A percentile compares a stretch with the other conserved stretches of the same genome.
These are phyloP conservation scores for Yasuhikotakia modesta DNA, from an alignment of 2,797 vertebrate species.

Conservation along the genomic window DNA sequence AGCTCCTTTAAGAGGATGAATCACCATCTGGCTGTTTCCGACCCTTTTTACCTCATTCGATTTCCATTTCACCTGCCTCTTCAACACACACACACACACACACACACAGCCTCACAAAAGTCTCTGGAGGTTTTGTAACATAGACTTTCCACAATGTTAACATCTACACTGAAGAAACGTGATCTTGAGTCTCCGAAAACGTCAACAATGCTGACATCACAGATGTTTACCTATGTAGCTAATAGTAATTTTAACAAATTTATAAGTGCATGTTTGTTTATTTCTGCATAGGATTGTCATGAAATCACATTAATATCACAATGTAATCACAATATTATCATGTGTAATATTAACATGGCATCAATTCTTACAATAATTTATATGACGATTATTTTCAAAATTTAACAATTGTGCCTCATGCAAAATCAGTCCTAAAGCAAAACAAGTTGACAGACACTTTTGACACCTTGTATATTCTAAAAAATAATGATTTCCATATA, in stretches of 20 bases:
- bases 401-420: not conserved
- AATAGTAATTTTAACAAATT: not conserved
- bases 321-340: too few species aligned
- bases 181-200: too few species aligned
- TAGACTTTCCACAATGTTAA: too few species aligned
- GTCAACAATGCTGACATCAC: too few species aligned
- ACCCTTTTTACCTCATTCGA: slow-evolving; percentile 40
- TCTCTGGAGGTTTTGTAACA: not conserved
- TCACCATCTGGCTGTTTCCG: slow-evolving; percentile 67
- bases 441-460: slow-evolving; percentile 54
- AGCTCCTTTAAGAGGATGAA: slow-evolving; percentile 74
- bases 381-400: too few species aligned
- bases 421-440: not conserved
- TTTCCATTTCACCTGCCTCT: slow-evolving; percentile 26
- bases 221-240: not conserved
- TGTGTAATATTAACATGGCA: too few species aligned
- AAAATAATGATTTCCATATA: slow-evolving; percentile 76
- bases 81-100: slow-evolving; percentile 20
- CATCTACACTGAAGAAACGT: too few species aligned
- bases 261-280: too few species aligned
- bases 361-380: too few species aligned
- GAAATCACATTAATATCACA: too few species aligned
- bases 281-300: too few species aligned
- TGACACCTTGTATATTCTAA: slow-evolving; percentile 68
- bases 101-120: not conserved